Conservation (phyloP, 2,797 vertebrate genomes). For the Lepus townsendii region DNA sequence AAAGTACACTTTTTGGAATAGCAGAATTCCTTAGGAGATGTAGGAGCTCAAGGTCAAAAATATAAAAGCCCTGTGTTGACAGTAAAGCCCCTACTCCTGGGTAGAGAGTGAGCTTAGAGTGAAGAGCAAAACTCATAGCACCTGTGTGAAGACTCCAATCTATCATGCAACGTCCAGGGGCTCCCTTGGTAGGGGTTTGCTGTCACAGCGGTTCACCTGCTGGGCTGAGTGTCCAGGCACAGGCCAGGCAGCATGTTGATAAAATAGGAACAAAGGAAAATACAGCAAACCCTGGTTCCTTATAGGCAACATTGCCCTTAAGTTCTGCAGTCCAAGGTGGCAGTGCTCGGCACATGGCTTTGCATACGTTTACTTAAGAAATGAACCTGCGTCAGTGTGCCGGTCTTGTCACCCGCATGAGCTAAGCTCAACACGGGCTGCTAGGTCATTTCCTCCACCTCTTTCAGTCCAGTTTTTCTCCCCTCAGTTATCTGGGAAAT, state of each 20-base stretch:
- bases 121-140: constrained; percentile 20
- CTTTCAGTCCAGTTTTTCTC: neutral
- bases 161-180: neutral
- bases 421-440: neutral
- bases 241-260: neutral
- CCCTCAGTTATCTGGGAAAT: neutral
- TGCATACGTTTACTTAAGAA: neutral
- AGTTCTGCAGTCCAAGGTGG: neutral
- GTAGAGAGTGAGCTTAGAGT: neutral
- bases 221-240: neutral
- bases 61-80: neutral
- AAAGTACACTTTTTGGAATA: constrained; percentile 22
- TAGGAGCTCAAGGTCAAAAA: constrained; percentile 1
- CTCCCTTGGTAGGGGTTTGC: neutral
- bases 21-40: constrained; percentile 25
- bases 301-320: neutral
- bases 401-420: neutral
- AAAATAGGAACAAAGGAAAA: neutral
- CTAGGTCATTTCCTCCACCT: neutral
- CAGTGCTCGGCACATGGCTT: neutral
- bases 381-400: neutral
- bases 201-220: neutral
- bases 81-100: neutral
- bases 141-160: neutral
- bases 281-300: neutral